Percentiles rank a stretch among this genome's conserved stretches.
Conservation (phyloP, 2,888 invertebrate species). For the Opisthograptis luteolata region DNA sequence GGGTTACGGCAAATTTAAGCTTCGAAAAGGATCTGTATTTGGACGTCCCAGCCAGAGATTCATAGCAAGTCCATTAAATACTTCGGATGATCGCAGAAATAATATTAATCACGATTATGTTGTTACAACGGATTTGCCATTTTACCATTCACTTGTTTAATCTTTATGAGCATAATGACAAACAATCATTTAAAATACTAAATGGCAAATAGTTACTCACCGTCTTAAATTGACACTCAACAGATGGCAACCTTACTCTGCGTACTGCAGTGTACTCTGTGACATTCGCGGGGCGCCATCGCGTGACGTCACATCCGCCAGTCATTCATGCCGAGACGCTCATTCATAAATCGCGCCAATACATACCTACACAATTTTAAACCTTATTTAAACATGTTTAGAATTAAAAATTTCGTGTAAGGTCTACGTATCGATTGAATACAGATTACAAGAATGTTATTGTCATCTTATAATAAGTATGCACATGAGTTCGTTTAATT, state of each 20-base stretch:
- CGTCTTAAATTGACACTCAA: conserved; percentile 12
- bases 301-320: conserved; percentile 69
- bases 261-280: conserved; percentile 10
- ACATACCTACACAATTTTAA: conserved; percentile 23
- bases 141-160: no score
- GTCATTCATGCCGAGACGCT: conserved; percentile 63
- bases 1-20: no score
- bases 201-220: conserved; percentile 22
- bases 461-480: no score
- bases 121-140: no score
- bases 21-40: no score
- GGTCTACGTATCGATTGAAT: background rate
- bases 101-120: no score
- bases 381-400: conserved; percentile 7
- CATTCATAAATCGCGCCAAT: conserved; percentile 65
- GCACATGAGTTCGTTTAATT: no score
- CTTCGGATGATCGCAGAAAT: no score
- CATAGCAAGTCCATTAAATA: no score
- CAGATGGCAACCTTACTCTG: conserved; percentile 31
- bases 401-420: background rate
- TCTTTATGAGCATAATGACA: background rate
- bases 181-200: conserved; percentile 19
- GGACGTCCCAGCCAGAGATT: no score
- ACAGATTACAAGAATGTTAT: no score
- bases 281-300: conserved; percentile 60